Evolutionary conservation across 2,113 vertebrate genomes (phyloP), one percentile per base, ranked within the genome.

Genomic region (Hepsetus odoe): DNA sequence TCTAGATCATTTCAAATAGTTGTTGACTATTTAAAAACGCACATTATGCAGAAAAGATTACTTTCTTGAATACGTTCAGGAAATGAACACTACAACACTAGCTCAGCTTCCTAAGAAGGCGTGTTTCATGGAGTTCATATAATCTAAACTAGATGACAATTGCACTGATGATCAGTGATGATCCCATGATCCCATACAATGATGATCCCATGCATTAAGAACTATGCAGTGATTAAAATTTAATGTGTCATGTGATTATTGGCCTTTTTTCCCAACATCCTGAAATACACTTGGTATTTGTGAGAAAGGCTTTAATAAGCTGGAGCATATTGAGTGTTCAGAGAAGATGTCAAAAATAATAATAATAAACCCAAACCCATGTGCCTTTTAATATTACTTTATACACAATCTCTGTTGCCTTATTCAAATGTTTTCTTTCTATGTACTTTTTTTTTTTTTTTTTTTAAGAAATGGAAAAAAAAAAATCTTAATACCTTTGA

Each of bases 181-280:
- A n/a, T n/a, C n/a, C n/a, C n/a, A n/a, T n/a, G n/a, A 77, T 64
- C 58, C 64, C 55, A 71, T 71, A 33, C 62, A 38, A 33, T 66
- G 30, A 53, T 67, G 55, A 73, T 55, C 77, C 83, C 80, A 73
- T 87, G 79, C 72, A 84, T 76, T 66, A 51, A 82, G 79, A 72
- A 83, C 83, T 87, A 87, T 86, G 84, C 86, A 87, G 85, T 82
- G 46, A 76, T 32, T 58, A 64, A 71, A 12, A 40, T 33, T 55
- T 26, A 38, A 16, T 76, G 42, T 33, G 22, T 42, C 10, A 61
- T 82, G 65, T 69, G 26, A 32, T 75, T 76, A 69, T 56, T 46
- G 62, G 56, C 65, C 11, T 82, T 42, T 55, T 80, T 67, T 67
- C 74, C 44, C 44, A 40, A 33, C 13, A 35, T 42, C 28, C 58